Conservation (phyloP, 2,113 vertebrate genomes). For the Sardina pilchardus region DNA sequence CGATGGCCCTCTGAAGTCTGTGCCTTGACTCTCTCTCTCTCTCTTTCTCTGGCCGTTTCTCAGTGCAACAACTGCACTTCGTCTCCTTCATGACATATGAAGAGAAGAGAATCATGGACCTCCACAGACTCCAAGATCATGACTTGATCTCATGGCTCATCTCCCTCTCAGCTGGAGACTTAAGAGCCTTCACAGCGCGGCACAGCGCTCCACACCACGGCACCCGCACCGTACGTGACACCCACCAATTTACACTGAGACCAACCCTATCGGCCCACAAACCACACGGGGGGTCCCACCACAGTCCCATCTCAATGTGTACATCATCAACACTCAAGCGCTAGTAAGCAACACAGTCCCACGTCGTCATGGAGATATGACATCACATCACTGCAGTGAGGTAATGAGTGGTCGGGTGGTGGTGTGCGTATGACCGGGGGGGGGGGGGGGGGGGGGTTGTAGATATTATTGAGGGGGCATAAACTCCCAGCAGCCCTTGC, state of each 20-base stretch:
- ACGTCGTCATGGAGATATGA: too few relatives aligned
- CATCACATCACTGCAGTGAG: too few relatives aligned
- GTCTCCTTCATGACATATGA: neutral
- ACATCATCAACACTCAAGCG: too few relatives aligned
- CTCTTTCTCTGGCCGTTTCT: neutral
- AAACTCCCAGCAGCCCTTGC: neutral
- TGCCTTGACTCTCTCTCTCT: neutral
- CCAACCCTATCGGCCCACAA: neutral
- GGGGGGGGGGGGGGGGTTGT: too few relatives aligned
- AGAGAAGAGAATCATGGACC: neutral
- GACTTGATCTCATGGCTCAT: neutral
- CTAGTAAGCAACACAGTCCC: too few relatives aligned
- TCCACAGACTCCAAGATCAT: neutral
- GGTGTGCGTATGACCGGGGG: too few relatives aligned
- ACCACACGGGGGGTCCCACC: too few relatives aligned
- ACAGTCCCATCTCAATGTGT: too few relatives aligned
- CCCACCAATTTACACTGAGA: neutral
- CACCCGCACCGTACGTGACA: neutral
- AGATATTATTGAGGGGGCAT: neutral
- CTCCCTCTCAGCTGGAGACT: neutral
- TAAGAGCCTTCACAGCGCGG: neutral
- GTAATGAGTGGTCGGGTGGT: too few relatives aligned
- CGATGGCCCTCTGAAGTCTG: neutral
- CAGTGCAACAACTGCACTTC: neutral
- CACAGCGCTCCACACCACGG: neutral